Evolutionary conservation across 1,140 invertebrate species (phyloP).

Genomic region (Drosophila santomea): DNA sequence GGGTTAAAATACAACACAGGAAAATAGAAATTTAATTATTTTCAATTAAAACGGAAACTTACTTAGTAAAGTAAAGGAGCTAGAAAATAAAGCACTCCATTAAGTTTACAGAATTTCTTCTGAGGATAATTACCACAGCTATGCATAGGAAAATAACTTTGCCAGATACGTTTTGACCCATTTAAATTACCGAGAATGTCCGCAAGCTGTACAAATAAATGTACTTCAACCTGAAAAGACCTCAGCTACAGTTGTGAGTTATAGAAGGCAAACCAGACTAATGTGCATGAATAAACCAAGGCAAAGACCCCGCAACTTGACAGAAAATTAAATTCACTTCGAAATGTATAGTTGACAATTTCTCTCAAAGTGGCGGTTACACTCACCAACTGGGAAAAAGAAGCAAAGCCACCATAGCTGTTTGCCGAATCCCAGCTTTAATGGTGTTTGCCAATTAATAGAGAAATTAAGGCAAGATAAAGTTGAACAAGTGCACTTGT

Average conservation of each 20-base stretch:
- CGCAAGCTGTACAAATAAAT: constrained; percentile 41
- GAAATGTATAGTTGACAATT: constrained; percentile 37
- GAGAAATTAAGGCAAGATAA: constrained; percentile 25
- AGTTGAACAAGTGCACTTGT: constrained; percentile 20
- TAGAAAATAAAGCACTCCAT: background rate
- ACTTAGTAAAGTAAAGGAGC: background rate
- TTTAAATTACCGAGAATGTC: constrained; percentile 16
- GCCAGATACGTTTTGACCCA: constrained; percentile 19
- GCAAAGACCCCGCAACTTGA: constrained; percentile 8
- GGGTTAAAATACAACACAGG: background rate
- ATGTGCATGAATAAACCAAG: constrained; percentile 33
- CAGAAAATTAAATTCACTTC: constrained; percentile 29
- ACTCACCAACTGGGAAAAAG: constrained; percentile 14
- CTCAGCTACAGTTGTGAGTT: constrained; percentile 15
- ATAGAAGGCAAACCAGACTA: constrained; percentile 14
- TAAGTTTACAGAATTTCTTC: background rate
- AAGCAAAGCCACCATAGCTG: background rate
- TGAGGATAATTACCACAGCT: background rate
- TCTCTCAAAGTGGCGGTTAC: constrained; percentile 32
- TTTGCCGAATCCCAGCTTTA: constrained; percentile 4
- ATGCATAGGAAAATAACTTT: background rate
- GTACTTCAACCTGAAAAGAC: constrained; percentile 24
- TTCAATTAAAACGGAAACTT: background rate
- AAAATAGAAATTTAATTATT: background rate
- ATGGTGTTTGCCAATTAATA: constrained; percentile 56